Conservation (phyloP, 2,113 vertebrate genomes). For the Speoplatyrhinus poulsoni region DNA sequence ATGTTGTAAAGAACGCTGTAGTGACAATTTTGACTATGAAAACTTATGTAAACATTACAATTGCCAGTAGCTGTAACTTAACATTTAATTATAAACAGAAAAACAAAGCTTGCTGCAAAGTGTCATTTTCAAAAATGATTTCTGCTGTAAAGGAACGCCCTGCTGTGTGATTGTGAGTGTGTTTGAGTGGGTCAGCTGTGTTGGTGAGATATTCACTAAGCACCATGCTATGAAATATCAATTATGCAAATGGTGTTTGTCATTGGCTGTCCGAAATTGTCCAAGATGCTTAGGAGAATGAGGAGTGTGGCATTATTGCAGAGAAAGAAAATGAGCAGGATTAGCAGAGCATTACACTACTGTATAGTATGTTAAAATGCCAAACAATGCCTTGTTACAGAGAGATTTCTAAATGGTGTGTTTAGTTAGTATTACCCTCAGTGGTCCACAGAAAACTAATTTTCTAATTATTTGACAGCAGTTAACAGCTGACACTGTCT, state of each 20-base stretch:
- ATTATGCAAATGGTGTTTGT: constrained; percentile 30
- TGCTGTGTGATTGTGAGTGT: constrained; percentile 12
- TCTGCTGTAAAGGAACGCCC: constrained; percentile 16
- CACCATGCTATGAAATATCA: constrained; percentile 36
- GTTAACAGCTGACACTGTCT: constrained; percentile 21
- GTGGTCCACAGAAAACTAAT: constrained; percentile 6
- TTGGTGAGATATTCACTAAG: constrained; percentile 41
- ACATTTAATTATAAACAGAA: not conserved
- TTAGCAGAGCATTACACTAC: constrained; percentile 12
- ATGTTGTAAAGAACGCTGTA: too few species aligned
- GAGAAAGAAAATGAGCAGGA: constrained; percentile 15
- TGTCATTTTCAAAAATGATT: not conserved
- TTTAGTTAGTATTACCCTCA: not conserved
- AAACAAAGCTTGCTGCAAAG: not conserved
- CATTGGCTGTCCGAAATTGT: constrained; percentile 18
- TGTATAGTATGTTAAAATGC: constrained; percentile 25
- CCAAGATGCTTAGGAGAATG: constrained; percentile 17
- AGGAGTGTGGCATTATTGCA: constrained; percentile 2
- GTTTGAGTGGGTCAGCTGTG: constrained; percentile 28
- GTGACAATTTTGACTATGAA: too few species aligned
- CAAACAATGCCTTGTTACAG: constrained; percentile 8
- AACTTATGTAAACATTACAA: not conserved
- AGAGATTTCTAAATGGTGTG: not conserved
- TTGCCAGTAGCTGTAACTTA: not conserved
- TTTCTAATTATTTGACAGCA: constrained; percentile 5